These are phyloP conservation scores for Halcyon smyrnensis DNA, from an alignment of 2,797 vertebrate species.

Conservation along the genomic window DNA sequence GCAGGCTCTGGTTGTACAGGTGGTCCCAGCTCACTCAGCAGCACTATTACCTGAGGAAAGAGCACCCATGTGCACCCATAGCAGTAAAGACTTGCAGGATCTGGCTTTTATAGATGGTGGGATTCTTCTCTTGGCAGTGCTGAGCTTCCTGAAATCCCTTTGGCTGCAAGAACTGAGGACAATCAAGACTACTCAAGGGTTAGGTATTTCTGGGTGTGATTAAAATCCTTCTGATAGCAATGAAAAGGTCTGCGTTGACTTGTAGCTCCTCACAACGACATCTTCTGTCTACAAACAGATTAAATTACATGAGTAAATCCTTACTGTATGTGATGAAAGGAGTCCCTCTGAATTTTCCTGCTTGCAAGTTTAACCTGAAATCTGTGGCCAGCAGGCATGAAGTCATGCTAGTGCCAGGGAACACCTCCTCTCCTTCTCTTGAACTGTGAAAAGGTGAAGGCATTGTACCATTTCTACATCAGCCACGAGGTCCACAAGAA, in stretches of 20 bases:
- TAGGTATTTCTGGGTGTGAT: not conserved
- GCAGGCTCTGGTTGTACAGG: not conserved
- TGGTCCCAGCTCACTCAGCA: not conserved
- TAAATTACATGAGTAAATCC: not conserved
- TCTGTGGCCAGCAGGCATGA: not conserved
- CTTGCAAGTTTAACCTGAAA: not conserved
- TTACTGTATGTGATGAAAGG: not conserved
- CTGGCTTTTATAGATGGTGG: not conserved
- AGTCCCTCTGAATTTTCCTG: not conserved
- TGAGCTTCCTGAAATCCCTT: not conserved
- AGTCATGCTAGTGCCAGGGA: not conserved
- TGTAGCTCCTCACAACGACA: not conserved
- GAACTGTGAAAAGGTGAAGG: not conserved
- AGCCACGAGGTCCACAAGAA: not conserved
- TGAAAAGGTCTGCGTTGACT: not conserved
- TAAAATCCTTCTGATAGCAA: not conserved
- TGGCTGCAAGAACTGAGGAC: not conserved
- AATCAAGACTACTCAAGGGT: not conserved
- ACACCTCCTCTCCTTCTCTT: not conserved
- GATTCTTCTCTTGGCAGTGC: not conserved
- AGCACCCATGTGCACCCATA: rapidly evolving
- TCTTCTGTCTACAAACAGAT: not conserved
- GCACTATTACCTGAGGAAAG: not conserved
- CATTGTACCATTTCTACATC: not conserved
- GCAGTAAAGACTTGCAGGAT: not conserved